A percentile compares a stretch with the other conserved stretches of the same genome.
phyloP scores from a whole-genome alignment of 1,140 invertebrate species.

The Hormaphis cornu region DNA sequence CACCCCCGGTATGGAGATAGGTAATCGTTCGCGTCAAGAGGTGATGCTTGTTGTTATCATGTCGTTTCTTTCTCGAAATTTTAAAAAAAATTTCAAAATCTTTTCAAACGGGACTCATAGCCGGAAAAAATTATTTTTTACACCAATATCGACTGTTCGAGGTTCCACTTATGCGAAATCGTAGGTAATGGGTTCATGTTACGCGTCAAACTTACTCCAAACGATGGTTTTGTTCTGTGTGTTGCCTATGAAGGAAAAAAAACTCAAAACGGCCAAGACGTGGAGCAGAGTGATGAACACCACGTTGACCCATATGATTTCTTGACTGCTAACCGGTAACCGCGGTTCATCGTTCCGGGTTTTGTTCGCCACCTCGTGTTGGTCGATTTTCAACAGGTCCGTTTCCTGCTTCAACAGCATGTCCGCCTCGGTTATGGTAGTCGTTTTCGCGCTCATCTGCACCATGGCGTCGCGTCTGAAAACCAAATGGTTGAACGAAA shows the following conservation, averaged over 20 bases:
- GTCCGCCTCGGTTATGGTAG: not conserved
- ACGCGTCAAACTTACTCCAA: constrained; percentile 26
- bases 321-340: not conserved
- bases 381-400: not conserved
- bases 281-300: constrained; percentile 35
- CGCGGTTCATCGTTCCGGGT: not conserved
- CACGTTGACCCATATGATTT: constrained; percentile 36
- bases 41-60: no score
- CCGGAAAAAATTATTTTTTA: no score
- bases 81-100: no score
- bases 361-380: not conserved
- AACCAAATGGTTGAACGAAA: no score
- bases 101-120: no score
- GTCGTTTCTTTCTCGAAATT: no score
- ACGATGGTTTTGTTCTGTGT: constrained; percentile 6
- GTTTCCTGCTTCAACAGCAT: not conserved
- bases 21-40: no score
- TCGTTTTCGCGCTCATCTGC: not conserved
- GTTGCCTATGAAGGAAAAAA: not conserved
- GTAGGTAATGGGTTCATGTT: not conserved
- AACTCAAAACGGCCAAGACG: constrained; percentile 8
- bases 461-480: constrained; percentile 1
- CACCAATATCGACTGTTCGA: no score
- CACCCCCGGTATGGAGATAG: no score
- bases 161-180: not conserved